Evolutionary conservation across 1,140 invertebrate species (phyloP), one percentile per base, ranked within the genome.

Genomic region (Anoplolepis gracilipes): DNA sequence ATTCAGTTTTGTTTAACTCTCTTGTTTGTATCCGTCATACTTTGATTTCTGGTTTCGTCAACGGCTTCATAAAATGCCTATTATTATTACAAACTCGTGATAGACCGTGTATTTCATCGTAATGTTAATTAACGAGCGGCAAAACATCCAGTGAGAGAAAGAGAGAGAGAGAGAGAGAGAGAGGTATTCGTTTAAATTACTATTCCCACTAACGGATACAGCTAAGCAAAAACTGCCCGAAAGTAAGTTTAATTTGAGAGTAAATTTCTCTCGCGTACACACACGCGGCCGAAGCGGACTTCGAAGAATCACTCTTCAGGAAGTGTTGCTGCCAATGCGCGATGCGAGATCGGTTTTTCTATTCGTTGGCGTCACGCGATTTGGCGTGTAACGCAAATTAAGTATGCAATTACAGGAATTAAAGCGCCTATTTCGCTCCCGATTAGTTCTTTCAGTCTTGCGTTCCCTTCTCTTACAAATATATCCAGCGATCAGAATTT

Each of bases 311-410:
- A 33, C 33, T 70, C 65, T 72, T 72, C 36, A 72, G 65, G 78
- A 81, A 81, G 78, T 30, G 19, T 25, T 64, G 75, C 13, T 59
- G 28, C 46, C 33, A 42, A 78, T 55, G 78, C 65, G 78, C 67
- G 67, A 72, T 57, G 33, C 64, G 30, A 72, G 65, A 70, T 82
- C 55, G 64, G 53, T 82, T 82, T 65, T 25, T 72, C 36, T 53
- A 84, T 85, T 36, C 36, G 30, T 59, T 64, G 77, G 64, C 72
- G 85, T 91, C 88, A 90, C 87, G 87, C 86, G 84, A 92, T 87
- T 90, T 90, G 89, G 90, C 88, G 88, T 90, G 88, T 86, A 84
- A 79, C 77, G 85, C 79, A 89, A 91, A 92, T 92, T 89, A 92
- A 92, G 75, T 88, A 81, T 89, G 79, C 87, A 91, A 90, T 92